Evolutionary conservation across 1,140 invertebrate genomes (phyloP).

Genomic region (Trigoniulus corallinus): DNA sequence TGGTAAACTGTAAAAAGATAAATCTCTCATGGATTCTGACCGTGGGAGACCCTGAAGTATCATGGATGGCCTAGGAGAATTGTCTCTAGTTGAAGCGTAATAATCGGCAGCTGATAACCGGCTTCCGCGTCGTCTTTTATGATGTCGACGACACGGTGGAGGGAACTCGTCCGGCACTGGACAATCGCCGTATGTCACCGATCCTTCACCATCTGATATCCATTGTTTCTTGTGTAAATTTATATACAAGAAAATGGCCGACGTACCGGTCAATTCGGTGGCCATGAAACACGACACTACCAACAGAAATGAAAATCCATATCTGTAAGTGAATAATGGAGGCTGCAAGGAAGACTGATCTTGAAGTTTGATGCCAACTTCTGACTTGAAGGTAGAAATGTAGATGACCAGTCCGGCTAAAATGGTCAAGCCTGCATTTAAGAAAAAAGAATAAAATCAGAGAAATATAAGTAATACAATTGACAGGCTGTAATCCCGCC

Average conservation of each 20-base stretch:
- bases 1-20: conserved; percentile 17
- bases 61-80: conserved; percentile 10
- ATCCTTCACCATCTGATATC: not conserved
- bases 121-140: conserved; percentile 3
- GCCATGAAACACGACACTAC: conserved; percentile 67
- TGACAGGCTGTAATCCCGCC: too few relatives aligned
- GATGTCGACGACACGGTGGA: not conserved
- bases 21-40: conserved; percentile 19
- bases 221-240: conserved; percentile 23
- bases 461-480: too few relatives aligned
- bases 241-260: conserved; percentile 72
- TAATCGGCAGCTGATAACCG: conserved; percentile 6
- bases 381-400: conserved; percentile 78
- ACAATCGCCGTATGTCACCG: not conserved
- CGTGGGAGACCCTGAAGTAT: not conserved
- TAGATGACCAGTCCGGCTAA: conserved; percentile 77
- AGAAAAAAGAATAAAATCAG: conserved; percentile 4
- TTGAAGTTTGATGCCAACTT: conserved; percentile 66
- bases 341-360: conserved; percentile 55
- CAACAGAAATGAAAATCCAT: conserved; percentile 68
- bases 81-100: conserved; percentile 5
- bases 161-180: not conserved
- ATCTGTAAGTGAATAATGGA: conserved; percentile 63
- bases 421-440: conserved; percentile 58
- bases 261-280: conserved; percentile 63